Evolutionary conservation across 2,888 invertebrate species (phyloP), one percentile per base, ranked within the genome.

Genomic region (Rhingia rostrata): DNA sequence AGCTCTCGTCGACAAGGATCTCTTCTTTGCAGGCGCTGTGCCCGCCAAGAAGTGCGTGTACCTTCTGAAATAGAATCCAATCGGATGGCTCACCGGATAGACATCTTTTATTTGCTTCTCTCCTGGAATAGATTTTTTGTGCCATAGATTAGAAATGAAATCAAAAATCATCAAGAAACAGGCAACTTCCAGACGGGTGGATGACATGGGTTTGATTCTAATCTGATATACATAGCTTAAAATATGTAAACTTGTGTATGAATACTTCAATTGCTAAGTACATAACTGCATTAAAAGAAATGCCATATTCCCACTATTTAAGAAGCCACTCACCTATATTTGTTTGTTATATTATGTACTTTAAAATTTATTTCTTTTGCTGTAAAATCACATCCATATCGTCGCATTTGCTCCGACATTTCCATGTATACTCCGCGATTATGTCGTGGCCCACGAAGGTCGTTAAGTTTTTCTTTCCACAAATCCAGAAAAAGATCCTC

Each of bases 311-410:
- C n/a, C n/a, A n/a, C n/a, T 35, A 6, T 33, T n/a, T 33, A 53
- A 33, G 32, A 7, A 14, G 4, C 10, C 49, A 49, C 32, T 45
- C 9, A 61, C 61, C 4, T 61, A 9, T 61, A 61, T 60, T 10
- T 61, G 7, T 10, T 33, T 6, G 6, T 33, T 14, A 61, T n/a
- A 61, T 61, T 61, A 10, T 61, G 61, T 6, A 61, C 3, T 61
- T 61, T 61, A 14, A 33, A 12, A 4, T 9, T 7, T 12, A 61
- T 14, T 61, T 61, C 45, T 3, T 33, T 4, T 33, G 12, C 2
- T 4, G 43, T 6, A 35, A 61, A 45, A 1, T 3, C 6, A 12
- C 12, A 7, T 3, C 41, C 7, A 43, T 10, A 22, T 33, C 12
- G n/a, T 14, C 4, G 5, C 30, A 61, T 2, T 3, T 12, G 12